Percentiles rank a stretch among this genome's conserved stretches.
These are phyloP conservation scores for Raja brachyura DNA, from an alignment of 2,113 vertebrate genomes.

Conservation along the genomic window DNA sequence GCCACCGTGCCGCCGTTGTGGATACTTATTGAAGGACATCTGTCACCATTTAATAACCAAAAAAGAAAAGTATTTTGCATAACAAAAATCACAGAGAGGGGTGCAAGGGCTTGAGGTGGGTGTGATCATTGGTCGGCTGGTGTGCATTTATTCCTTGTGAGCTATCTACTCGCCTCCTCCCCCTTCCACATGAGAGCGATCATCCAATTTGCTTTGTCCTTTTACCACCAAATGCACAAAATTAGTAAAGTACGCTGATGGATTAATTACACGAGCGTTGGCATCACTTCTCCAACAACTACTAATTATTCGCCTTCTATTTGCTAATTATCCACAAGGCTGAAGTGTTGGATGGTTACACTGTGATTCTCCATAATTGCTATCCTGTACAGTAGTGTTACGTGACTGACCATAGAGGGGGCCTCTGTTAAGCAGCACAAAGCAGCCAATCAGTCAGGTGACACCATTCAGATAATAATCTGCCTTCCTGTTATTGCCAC, in stretches of 20 bases:
- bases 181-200: no score
- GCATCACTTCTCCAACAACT: not conserved
- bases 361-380: no score
- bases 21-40: not conserved
- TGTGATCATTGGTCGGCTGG: no score
- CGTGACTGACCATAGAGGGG: not conserved
- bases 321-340: not conserved
- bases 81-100: no score
- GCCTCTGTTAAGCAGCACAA: not conserved
- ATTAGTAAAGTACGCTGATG: not conserved
- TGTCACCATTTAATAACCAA: not conserved
- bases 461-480: no score
- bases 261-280: not conserved
- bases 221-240: not conserved
- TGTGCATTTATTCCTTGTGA: no score
- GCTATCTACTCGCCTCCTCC: no score
- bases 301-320: not conserved
- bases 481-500: no score
- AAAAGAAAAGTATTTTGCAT: not conserved
- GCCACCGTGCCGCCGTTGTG: no score
- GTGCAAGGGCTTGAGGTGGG: no score
- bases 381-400: not conserved
- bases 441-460: no score
- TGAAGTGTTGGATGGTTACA: no score
- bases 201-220: not conserved